Evolutionary conservation across 2,797 vertebrate species (phyloP).

Genomic region (Siniperca scherzeri): DNA sequence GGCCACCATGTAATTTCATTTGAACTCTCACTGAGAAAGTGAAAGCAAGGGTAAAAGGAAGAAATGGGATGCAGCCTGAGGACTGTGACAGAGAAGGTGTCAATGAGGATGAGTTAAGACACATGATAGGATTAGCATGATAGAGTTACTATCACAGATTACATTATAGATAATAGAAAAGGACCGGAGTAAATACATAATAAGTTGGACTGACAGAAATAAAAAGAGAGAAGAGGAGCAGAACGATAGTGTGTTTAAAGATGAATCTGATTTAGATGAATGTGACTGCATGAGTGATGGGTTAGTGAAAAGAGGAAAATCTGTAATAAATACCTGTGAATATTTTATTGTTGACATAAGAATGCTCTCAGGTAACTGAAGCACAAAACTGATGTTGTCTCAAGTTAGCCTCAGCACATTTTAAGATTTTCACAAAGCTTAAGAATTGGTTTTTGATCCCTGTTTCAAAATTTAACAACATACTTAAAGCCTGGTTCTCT

Average conservation of each 20-base stretch:
- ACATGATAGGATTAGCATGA: slow-evolving; percentile 19
- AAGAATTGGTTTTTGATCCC: not conserved
- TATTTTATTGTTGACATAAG: slow-evolving; percentile 1
- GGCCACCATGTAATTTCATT: not conserved
- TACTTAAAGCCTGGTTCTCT: not conserved
- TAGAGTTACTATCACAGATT: slow-evolving; percentile 12
- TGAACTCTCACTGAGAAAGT: slow-evolving; percentile 4
- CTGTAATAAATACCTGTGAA: not conserved
- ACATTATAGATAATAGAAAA: slow-evolving; percentile 14
- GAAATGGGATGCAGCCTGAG: not conserved
- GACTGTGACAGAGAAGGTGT: not conserved
- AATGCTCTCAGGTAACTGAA: not conserved
- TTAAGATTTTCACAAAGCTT: not conserved
- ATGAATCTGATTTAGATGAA: slow-evolving; percentile 4
- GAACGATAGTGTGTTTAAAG: not conserved
- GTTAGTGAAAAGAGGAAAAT: not conserved
- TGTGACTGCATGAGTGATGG: not conserved
- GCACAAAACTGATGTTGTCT: not conserved
- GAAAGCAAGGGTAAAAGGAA: slow-evolving; percentile 20
- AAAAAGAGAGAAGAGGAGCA: not conserved
- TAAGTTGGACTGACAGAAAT: not conserved
- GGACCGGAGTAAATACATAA: not conserved
- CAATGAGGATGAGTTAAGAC: not conserved
- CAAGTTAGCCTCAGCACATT: not conserved
- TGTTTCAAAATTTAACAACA: not conserved